These are phyloP conservation scores for Hermatobates lingyangjiaoensis DNA, from an alignment of 1,140 invertebrate species.

Conservation along the genomic window DNA sequence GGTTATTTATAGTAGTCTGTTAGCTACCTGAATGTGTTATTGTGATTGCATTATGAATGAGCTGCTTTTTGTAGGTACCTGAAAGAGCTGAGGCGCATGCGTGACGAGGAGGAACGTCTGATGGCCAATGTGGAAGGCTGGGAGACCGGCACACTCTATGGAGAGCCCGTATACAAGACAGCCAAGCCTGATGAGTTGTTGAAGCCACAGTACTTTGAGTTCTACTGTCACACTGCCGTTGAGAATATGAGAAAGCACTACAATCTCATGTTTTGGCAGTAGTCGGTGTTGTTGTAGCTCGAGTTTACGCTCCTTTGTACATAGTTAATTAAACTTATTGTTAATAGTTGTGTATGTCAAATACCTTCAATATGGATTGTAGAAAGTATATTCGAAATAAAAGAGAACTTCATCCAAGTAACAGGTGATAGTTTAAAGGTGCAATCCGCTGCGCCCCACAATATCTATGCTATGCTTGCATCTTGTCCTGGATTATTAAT, in stretches of 20 bases:
- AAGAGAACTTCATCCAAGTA: too few species aligned
- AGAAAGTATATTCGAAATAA: too few species aligned
- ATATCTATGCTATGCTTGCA: too few species aligned
- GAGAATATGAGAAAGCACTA: constrained; percentile 30
- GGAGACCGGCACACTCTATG: constrained; percentile 72
- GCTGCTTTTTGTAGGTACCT: constrained; percentile 31
- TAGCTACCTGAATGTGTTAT: too few species aligned
- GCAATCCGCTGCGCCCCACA: too few species aligned
- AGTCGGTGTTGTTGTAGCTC: constrained; percentile 23
- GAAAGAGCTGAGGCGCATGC: constrained; percentile 56
- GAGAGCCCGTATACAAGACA: constrained; percentile 54
- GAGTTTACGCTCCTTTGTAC: too few species aligned
- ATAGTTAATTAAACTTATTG: too few species aligned
- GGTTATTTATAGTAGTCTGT: too few species aligned
- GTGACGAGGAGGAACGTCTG: constrained; percentile 63
- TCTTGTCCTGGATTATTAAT: too few species aligned
- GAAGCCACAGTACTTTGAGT: constrained; percentile 42
- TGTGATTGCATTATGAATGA: not conserved
- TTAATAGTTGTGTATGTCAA: too few species aligned
- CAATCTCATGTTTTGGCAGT: constrained; percentile 31
- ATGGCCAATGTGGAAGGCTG: constrained; percentile 78
- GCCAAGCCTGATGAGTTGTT: constrained; percentile 30
- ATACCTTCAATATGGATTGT: too few species aligned
- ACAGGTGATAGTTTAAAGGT: too few species aligned
- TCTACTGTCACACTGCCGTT: constrained; percentile 39